Evolutionary conservation across 2,797 vertebrate genomes (phyloP), one percentile per base, ranked within the genome.

Genomic region (Taenioides sp.): DNA sequence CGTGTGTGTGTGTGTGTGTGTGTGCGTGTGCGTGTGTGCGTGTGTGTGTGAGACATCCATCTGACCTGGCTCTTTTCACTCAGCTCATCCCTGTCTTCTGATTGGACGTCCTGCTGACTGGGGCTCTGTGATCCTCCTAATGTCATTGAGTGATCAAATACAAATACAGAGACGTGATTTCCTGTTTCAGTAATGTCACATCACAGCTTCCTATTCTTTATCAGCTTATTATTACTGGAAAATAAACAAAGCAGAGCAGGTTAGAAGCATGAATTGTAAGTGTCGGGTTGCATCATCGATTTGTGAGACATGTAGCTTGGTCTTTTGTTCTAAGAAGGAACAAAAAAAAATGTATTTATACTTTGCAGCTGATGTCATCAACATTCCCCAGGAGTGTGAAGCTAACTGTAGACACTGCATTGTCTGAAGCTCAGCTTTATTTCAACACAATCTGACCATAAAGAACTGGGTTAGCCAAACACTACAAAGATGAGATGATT

Each of bases 21-120:
- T 49, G 47, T 25, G 55, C 64, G 22, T 52, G 50, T 71, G 71
- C 43, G 64, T 25, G 54, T 57, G 54, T 57, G 54, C 25, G 55
- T 57, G 55, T 57, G 10, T 10, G 50, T 52, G 50, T 7, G 34
- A 75, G 73, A 50, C n/a, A 75, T 83, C 61, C 72, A 73, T 73
- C 79, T 59, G 66, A 71, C 75, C 76, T 73, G 69, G 58, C 72
- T 67, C 65, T 75, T 80, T 75, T 73, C 43, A 54, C 17, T 66
- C 64, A 50, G 16, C 40, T 67, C 22, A 61, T 5, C 70, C 6
- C 4, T 54, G 40, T 76, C 31, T 65, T 60, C 0, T 60, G 23
- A 65, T 34, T 43, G 65, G 65, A n/a, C 49, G 25, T 31, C 47
- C 65, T 11, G 65, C 49, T 67, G 34, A 43, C 47, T 47, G 47